Evolutionary conservation across 2,113 vertebrate species (phyloP), one percentile per base, ranked within the genome.

Genomic region (Etheostoma spectabile): DNA sequence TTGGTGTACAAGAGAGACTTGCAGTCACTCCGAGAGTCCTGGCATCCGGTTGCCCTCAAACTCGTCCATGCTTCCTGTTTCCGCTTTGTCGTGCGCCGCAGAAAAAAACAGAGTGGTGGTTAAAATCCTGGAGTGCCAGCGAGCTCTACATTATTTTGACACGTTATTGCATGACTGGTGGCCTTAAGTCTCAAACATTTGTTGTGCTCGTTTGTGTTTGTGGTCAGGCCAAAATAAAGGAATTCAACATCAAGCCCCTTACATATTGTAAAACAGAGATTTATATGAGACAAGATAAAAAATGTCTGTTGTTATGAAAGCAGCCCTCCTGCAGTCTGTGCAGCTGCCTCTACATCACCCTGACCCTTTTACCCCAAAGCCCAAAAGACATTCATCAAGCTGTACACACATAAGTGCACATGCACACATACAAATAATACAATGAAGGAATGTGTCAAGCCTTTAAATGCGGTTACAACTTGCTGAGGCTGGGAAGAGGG

Each of bases 271-370:
- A 71, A 62, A 38, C 24, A 10, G 6, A 35, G 18, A 3, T 13
- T 71, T 18, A 8, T 21, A 27, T 3, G 16, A 24, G 46, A 77
- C n/a, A 19, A 59, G 46, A 19, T 64, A 46, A 30, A 49, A 53
- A 59, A 53, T 38, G 51, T 45, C 14, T 65, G 56, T 19, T 77
- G 67, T 68, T 70, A 8, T 60, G 70, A 74, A 79, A 71, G 38
- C 3, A 46, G 57, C 61, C 66, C 74, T 35, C 89, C 81, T 86
- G 73, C 60, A 15, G 61, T 46, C 14, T 19, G 52, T 77, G 64
- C 91, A 92, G 90, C 90, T 92, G 89, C 76, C 65, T 83, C 70
- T 1, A 83, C 85, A 83, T 30, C 51, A n/a, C 45, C 21, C 49
- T 62, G 80, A 66, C 74, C 53, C 57, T 49, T 45, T 53, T 6